phyloP scores from a whole-genome alignment of 2,113 vertebrate genomes.

The Engystomops pustulosus region DNA sequence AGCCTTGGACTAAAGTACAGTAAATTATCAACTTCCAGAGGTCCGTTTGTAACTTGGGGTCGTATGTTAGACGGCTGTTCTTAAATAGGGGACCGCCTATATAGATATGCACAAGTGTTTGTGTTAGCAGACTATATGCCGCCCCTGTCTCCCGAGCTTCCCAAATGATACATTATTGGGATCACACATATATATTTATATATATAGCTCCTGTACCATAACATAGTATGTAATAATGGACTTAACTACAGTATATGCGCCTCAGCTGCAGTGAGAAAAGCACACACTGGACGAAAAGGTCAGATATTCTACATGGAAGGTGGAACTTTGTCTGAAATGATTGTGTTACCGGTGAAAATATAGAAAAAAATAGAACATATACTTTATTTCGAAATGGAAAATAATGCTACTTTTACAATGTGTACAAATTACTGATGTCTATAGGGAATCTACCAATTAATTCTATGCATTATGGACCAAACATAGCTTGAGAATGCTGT shows the following conservation, averaged over 20 bases:
- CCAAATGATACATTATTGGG: conserved; percentile 10
- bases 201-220: neutral
- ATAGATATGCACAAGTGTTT: neutral
- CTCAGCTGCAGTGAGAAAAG: neutral
- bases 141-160: neutral
- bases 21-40: too few relatives aligned
- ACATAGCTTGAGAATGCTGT: too few relatives aligned
- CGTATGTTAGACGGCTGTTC: too few relatives aligned
- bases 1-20: too few relatives aligned
- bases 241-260: neutral
- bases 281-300: conserved; percentile 1
- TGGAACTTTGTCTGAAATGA: neutral
- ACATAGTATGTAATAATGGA: neutral
- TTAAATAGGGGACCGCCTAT: too few relatives aligned
- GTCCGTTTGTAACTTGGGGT: too few relatives aligned
- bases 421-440: too few relatives aligned
- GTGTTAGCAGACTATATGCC: neutral
- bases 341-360: neutral
- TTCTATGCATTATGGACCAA: too few relatives aligned
- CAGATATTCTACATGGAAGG: neutral
- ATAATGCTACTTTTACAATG: neutral
- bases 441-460: too few relatives aligned
- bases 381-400: neutral
- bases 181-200: neutral
- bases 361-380: neutral